Conservation (phyloP, 2,797 vertebrate genomes). For the Mus spretus region DNA sequence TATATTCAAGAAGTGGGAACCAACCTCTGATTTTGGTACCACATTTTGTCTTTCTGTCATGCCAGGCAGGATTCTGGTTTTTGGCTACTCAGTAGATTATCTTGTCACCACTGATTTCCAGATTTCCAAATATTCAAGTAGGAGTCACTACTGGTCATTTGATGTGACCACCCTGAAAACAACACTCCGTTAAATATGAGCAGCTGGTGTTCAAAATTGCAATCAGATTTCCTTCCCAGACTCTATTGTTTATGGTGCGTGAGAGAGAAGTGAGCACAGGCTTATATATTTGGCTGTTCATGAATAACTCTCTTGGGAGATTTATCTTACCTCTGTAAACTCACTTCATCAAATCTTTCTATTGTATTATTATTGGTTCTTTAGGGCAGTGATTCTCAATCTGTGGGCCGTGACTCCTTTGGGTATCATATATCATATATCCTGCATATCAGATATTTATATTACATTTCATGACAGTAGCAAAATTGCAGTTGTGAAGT, state of each 20-base stretch:
- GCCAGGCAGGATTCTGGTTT: background rate
- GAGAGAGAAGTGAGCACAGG: no score
- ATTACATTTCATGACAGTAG: background rate
- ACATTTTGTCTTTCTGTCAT: background rate
- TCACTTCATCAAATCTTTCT: background rate
- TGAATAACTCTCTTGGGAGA: background rate
- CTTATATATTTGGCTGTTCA: background rate
- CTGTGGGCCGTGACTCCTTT: background rate
- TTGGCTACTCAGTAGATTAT: background rate
- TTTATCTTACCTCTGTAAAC: background rate
- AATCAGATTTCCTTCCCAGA: background rate
- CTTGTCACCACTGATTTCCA: constrained; percentile 55
- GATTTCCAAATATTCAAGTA: background rate
- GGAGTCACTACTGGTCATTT: background rate
- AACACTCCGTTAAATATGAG: constrained; percentile 52
- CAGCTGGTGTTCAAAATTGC: constrained; percentile 57
- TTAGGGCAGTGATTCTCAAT: background rate
- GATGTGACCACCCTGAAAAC: constrained; percentile 59
- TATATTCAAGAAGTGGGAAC: background rate
- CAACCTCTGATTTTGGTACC: background rate
- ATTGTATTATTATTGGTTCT: background rate
- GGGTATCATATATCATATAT: background rate
- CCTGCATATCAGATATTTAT: background rate
- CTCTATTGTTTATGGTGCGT: background rate
- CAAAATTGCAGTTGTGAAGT: background rate